Base-by-base conservation (phyloP, 2,888 invertebrate species). In the Cryptophagus acutangulus region DNA sequence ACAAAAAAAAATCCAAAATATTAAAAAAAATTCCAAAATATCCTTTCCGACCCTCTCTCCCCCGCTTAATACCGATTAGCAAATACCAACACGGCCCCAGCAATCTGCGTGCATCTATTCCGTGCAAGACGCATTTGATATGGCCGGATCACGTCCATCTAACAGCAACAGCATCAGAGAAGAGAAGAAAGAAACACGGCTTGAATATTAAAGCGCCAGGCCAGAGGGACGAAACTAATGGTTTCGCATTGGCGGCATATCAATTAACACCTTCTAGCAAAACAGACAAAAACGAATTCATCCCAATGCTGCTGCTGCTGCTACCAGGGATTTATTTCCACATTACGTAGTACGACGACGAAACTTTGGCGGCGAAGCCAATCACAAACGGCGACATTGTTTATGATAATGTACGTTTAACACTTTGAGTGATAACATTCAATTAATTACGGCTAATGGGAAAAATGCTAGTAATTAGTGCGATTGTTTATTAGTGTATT, bases 61-160 rank as follows among this genome's bases (percentile, higher is more conserved):
- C n/a, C n/a, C n/a, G n/a, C n/a, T n/a, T n/a, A n/a, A n/a, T n/a
- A 49, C 44, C 47, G 45, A 52, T 49, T 43, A 50, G 42, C 42
- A 39, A 49, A 53, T 51, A 37, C 52, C 52, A 43, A 46, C 52
- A 53, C 52, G 52, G 43, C 15, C 31, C 12, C 18, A 18, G 36
- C 30, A 40, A 48, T 45, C 45, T 35, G 17, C 25, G 38, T 26
- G 41, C 36, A 48, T 48, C 45, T 48, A 38, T 45, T 42, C 48
- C 40, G 33, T 40, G 41, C 38, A 24, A 43, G 38, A 46, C 35
- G 40, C n/a, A 35, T 17, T 34, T 25, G 36, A 40, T 41, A 36
- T 16, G 38, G 33, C 30, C 38, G 28, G 38, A 45, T 43, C 38
- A 46, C 37, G 38, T 46, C 38, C 38, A 26, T 40, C 40, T 31